Percentiles rank a stretch among this genome's conserved stretches.
phyloP scores from a whole-genome alignment of 2,797 vertebrate genomes.

The Thripadectes ignobilis region DNA sequence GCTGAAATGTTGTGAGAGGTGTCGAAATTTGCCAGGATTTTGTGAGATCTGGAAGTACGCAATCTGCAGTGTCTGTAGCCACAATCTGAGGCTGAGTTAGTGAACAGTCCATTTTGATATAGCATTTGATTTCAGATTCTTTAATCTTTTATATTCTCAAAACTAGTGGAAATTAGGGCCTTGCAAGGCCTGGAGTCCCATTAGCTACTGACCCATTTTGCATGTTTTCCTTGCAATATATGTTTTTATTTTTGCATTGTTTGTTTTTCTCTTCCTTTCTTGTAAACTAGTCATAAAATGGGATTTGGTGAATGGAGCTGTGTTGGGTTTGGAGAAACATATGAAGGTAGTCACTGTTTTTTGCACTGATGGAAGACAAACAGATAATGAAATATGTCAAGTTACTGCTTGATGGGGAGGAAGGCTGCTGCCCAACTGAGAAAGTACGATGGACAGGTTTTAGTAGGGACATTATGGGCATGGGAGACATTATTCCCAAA shows the following conservation, averaged over 20 bases:
- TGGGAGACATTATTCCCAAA: not conserved
- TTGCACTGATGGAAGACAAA: not conserved
- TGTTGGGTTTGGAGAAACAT: not conserved
- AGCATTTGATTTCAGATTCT: slow-evolving; percentile 1
- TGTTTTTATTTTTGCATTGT: not conserved
- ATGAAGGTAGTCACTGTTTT: not conserved
- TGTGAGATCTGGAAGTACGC: not conserved
- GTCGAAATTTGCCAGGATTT: not conserved
- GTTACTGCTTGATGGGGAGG: not conserved
- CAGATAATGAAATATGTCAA: not conserved
- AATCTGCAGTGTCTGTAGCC: not conserved
- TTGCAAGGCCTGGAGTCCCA: not conserved
- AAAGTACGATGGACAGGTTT: not conserved
- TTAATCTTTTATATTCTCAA: not conserved
- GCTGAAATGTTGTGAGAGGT: not conserved
- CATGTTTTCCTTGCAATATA: not conserved
- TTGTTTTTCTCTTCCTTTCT: not conserved
- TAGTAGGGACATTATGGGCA: not conserved
- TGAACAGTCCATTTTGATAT: not conserved
- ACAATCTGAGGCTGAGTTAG: not conserved
- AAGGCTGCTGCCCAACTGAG: not conserved
- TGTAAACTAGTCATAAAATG: not conserved
- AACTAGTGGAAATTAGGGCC: not conserved
- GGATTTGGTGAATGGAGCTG: not conserved
- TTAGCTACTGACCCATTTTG: not conserved